phyloP scores from a whole-genome alignment of 2,113 vertebrate species.

The Bos javanicus region DNA sequence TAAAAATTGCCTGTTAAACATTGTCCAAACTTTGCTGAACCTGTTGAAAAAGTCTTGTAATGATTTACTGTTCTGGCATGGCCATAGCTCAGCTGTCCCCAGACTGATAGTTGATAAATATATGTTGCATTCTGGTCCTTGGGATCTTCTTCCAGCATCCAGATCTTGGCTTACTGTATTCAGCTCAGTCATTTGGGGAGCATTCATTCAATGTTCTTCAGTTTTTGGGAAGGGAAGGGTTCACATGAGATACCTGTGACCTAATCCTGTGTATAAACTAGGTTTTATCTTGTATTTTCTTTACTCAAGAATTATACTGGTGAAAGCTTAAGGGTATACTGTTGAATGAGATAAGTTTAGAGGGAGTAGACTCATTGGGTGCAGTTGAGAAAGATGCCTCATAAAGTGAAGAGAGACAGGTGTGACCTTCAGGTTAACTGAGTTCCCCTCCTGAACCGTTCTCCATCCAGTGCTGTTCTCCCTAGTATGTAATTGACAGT shows the following conservation, averaged over 20 bases:
- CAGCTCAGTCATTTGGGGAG: background rate
- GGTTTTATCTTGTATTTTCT: background rate
- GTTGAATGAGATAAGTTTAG: background rate
- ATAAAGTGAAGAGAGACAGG: background rate
- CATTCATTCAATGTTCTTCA: background rate
- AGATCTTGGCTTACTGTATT: background rate
- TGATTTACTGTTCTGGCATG: background rate
- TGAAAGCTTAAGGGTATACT: background rate
- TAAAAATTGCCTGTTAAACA: constrained; percentile 32
- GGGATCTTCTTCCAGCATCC: background rate
- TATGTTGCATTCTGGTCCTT: background rate
- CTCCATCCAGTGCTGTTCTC: background rate
- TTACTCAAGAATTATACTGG: background rate
- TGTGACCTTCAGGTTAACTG: background rate
- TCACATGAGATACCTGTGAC: background rate
- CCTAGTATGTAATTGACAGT: background rate
- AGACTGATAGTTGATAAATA: background rate
- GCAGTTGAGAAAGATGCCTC: background rate
- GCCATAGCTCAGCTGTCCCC: background rate
- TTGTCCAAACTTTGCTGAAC: constrained; percentile 6
- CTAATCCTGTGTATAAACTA: background rate
- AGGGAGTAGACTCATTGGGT: background rate
- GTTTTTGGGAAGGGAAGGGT: background rate
- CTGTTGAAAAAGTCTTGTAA: background rate
- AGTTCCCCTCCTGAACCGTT: background rate